A percentile compares a stretch with the other conserved stretches of the same genome.
These are phyloP conservation scores for Leistus spinibarbis DNA, from an alignment of 2,888 invertebrate genomes.

Conservation along the genomic window DNA sequence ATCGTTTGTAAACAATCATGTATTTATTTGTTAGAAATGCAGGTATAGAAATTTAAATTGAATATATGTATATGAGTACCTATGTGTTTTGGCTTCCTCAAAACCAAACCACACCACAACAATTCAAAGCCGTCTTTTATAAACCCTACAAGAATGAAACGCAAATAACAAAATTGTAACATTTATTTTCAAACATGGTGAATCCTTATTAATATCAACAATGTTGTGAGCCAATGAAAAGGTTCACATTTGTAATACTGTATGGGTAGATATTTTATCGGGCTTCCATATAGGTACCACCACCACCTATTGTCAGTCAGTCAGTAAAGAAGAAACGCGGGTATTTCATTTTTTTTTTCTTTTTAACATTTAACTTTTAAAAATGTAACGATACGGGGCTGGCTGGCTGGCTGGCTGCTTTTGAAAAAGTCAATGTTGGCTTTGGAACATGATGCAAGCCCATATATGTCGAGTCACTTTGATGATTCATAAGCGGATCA, in stretches of 20 bases:
- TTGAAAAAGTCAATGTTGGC: slow-evolving; percentile 2
- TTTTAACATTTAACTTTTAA: slow-evolving; percentile 62
- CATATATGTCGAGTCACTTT: neutral
- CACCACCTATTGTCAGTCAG: too few species aligned
- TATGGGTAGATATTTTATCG: neutral
- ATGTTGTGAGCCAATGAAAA: neutral
- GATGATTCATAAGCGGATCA: slow-evolving; percentile 16
- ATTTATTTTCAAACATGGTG: neutral
- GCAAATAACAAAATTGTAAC: neutral
- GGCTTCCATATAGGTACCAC: neutral
- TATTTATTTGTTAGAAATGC: neutral
- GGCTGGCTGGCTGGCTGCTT: too few species aligned
- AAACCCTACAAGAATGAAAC: neutral
- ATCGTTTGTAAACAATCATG: too few species aligned
- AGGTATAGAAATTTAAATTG: neutral
- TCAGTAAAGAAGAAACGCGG: neutral
- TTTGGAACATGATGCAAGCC: slow-evolving; percentile 8
- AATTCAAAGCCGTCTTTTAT: neutral
- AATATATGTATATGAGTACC: too few species aligned
- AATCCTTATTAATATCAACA: neutral
- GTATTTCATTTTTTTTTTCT: neutral
- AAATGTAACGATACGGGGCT: slow-evolving; percentile 2
- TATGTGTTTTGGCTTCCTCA: neutral
- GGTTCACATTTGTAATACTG: neutral
- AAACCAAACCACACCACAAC: neutral